Evolutionary conservation across 1,140 invertebrate species (phyloP).

Genomic region (Panagrolaimus sp.): DNA sequence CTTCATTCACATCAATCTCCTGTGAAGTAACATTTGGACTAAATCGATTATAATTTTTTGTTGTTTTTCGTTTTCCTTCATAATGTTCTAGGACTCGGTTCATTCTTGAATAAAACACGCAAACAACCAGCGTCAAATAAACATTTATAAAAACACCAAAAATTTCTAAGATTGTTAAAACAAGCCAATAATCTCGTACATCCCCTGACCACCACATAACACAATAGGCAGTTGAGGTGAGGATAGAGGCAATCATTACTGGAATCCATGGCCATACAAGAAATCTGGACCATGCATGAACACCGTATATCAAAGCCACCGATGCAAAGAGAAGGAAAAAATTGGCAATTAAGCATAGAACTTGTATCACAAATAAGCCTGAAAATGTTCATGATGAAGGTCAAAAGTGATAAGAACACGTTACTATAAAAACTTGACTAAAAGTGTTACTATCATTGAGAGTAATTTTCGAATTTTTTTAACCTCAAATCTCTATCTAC

Average conservation of each 20-base stretch:
- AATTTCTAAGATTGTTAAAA: conserved; percentile 53
- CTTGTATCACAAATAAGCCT: conserved; percentile 56
- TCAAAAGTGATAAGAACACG: too few relatives aligned
- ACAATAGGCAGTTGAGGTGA: conserved; percentile 54
- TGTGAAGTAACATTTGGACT: conserved; percentile 21
- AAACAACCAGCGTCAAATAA: conserved; percentile 43
- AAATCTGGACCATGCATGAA: conserved; percentile 53
- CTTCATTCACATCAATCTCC: conserved; percentile 18
- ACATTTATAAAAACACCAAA: conserved; percentile 56
- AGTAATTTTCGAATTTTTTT: not conserved
- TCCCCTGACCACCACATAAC: conserved; percentile 54
- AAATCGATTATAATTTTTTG: conserved; percentile 34
- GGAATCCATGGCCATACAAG: conserved; percentile 54
- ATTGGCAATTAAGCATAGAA: conserved; percentile 50
- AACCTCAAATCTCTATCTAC: not conserved
- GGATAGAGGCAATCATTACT: conserved; percentile 47
- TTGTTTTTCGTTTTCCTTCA: conserved; percentile 31
- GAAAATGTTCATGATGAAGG: too few relatives aligned
- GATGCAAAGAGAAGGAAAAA: conserved; percentile 55
- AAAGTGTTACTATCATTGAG: not conserved
- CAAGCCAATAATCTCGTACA: conserved; percentile 56
- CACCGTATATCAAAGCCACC: conserved; percentile 50
- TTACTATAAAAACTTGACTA: too few relatives aligned
- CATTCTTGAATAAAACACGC: conserved; percentile 48
- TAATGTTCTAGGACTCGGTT: conserved; percentile 41